These are phyloP conservation scores for Belonocnema kinseyi DNA, from an alignment of 1,140 invertebrate species.

Conservation along the genomic window DNA sequence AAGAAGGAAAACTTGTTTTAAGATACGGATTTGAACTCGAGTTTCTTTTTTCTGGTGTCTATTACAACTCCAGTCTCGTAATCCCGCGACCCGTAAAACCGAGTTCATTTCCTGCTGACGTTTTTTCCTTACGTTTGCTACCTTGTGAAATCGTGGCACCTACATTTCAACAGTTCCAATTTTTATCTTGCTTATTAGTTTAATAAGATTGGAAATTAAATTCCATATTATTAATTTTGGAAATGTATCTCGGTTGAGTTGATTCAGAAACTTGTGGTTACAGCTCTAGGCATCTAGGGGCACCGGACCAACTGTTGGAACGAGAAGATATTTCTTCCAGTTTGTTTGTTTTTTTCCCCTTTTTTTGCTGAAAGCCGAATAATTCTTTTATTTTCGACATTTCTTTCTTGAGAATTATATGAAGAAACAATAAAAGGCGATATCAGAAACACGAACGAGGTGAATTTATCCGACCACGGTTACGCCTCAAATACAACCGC, in stretches of 20 bases:
- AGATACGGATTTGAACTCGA: neutral
- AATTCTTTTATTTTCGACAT: neutral
- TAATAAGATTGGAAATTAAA: no score
- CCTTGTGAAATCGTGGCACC: neutral
- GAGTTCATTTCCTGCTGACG: slow-evolving; percentile 27
- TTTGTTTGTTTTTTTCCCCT: no score
- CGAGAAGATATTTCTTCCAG: no score
- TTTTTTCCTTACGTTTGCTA: neutral
- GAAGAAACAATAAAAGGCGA: neutral
- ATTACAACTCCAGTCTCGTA: slow-evolving; percentile 21
- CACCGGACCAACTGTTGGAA: no score
- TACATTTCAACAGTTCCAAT: neutral
- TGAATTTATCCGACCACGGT: neutral
- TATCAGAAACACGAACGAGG: neutral
- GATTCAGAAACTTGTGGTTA: no score
- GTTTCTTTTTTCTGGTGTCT: slow-evolving; percentile 18
- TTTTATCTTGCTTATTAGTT: no score
- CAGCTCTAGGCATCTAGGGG: no score
- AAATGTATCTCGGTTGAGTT: no score
- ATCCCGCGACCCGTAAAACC: neutral
- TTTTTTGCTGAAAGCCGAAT: no score
- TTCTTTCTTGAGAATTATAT: neutral
- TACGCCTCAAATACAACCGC: slow-evolving; percentile 8
- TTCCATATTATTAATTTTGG: no score
- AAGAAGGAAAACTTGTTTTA: slow-evolving; percentile 3